A percentile compares a stretch with the other conserved stretches of the same genome.
phyloP scores from a whole-genome alignment of 30 jellyfish, hydroid and myxozoan genomes.

The Cassiopea xamachana region DNA sequence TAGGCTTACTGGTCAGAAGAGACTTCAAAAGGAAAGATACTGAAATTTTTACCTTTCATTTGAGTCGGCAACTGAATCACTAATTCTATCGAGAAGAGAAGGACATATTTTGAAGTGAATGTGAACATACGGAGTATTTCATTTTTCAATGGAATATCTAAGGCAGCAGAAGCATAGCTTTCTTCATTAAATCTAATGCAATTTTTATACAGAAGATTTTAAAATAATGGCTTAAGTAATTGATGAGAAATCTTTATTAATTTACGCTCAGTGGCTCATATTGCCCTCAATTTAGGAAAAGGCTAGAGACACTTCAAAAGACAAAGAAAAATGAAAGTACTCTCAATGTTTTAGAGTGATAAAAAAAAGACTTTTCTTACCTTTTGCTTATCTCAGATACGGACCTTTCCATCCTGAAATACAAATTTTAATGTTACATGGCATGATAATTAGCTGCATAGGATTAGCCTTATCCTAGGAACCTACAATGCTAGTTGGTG shows the following conservation, averaged over 20 bases:
- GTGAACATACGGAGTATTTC: neutral
- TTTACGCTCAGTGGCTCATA: too few species aligned
- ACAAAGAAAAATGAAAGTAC: neutral
- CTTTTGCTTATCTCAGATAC: neutral
- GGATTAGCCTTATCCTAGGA: too few species aligned
- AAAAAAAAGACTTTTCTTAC: neutral
- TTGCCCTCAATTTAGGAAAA: neutral
- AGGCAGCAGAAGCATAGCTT: neutral
- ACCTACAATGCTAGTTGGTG: too few species aligned
- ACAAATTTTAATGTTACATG: neutral
- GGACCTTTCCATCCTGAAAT: neutral
- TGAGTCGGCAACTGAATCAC: neutral
- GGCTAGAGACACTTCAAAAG: neutral
- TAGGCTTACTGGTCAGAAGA: neutral
- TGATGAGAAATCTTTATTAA: too few species aligned
- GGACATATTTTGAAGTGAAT: too few species aligned
- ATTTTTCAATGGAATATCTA: too few species aligned
- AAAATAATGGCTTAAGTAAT: too few species aligned
- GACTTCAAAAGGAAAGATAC: neutral
- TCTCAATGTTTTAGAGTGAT: neutral
- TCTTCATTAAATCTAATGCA: too few species aligned
- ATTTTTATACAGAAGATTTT: too few species aligned
- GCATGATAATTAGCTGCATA: neutral
- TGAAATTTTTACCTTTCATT: neutral
- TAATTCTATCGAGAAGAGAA: neutral